Base-by-base conservation (phyloP, 1,140 invertebrate genomes). In the Drosophila pectinifera region DNA sequence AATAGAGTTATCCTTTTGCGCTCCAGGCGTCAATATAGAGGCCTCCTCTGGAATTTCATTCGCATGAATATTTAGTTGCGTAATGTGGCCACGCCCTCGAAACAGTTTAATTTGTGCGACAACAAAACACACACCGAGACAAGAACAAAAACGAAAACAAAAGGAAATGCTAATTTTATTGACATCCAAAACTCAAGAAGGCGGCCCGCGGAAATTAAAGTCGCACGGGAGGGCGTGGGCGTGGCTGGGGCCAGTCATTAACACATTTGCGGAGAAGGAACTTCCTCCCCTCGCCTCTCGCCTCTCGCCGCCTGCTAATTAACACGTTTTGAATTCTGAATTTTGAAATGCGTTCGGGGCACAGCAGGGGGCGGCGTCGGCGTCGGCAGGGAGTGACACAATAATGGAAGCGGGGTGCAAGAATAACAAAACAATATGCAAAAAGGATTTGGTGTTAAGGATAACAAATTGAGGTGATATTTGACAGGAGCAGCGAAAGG, bases 291-390 rank as follows among this genome's bases (percentile, higher is more conserved):
- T 41, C 48, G 49, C 41, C n/a, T n/a, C n/a, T n/a, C 41, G 56
- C 72, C 34, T 45, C 63, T 76, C 57, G 63, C 72, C 75, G 64
- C 57, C 54, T 68, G 80, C 84, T 88, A 88, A 88, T 88, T 88
- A 88, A 88, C 83, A 88, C 83, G 80, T 88, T 89, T 88, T 88
- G 83, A 89, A 89, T 88, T 88, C 79, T 88, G 83, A 88, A 88
- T 89, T 88, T 88, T 88, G 83, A 85, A 84, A 85, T 84, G 81
- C 62, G 77, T 49, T 73, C 31, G 43, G 14, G 58, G 31, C 58
- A 62, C 36, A 67, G 61, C 18, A 18, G 55, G n/a, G 11, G 28
- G 10, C n/a, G n/a, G n/a, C n/a, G 36, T 3, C 8, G 45, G 61
- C 38, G 53, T 61, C 22, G 45, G 64, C 14, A 59, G 39, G 41